These are phyloP conservation scores for Geotria australis DNA, from an alignment of 2,797 vertebrate species.

Conservation along the genomic window DNA sequence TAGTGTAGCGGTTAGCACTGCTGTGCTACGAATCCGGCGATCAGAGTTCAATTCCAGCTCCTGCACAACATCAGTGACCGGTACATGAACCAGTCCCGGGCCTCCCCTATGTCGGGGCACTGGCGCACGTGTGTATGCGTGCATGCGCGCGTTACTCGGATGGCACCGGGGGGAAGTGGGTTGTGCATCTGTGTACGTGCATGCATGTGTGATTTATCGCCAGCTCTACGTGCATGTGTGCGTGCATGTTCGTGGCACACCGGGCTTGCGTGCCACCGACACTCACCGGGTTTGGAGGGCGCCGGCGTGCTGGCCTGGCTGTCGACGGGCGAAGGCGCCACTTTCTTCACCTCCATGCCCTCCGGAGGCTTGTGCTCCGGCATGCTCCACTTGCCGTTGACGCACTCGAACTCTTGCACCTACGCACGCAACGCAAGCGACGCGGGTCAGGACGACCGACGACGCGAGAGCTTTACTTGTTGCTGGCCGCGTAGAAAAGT, in stretches of 20 bases:
- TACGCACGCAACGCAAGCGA: slow-evolving; percentile 5
- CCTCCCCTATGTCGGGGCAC: no score
- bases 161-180: neutral
- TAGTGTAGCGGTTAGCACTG: neutral
- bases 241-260: neutral
- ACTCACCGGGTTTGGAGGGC: neutral
- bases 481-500: no score
- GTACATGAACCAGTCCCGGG: no score
- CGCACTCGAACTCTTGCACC: slow-evolving; percentile 93
- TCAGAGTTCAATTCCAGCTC: no score
- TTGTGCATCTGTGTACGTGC: neutral
- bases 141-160: neutral
- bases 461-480: no score
- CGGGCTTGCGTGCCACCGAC: neutral
- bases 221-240: neutral
- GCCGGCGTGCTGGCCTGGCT: slow-evolving; percentile 17
- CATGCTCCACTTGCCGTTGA: slow-evolving; percentile 79
- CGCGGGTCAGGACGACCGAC: no score
- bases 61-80: no score
- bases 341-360: slow-evolving; percentile 45
- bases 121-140: neutral
- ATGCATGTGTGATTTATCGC: neutral
- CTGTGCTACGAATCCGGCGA: no score
- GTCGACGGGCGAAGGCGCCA: slow-evolving; percentile 21
- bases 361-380: slow-evolving; percentile 44